A percentile compares a stretch with the other conserved stretches of the same genome.
Conservation (phyloP, 1,140 invertebrate species). For the Papilio machaon region DNA sequence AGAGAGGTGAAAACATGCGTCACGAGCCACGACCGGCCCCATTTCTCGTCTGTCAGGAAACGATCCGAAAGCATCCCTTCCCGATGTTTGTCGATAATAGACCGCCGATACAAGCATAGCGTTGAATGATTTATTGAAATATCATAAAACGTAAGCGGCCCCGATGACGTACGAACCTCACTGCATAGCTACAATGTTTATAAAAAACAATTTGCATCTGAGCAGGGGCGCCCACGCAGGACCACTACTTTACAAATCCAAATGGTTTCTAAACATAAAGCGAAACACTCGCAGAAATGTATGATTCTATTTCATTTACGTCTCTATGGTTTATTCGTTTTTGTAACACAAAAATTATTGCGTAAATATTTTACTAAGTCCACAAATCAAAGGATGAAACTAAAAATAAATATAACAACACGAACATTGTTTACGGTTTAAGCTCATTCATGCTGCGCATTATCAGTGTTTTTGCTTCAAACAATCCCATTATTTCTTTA, state of each 20-base stretch:
- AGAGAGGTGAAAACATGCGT: conserved; percentile 72
- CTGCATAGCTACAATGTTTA: conserved; percentile 21
- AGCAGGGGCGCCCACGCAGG: not conserved
- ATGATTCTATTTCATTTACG: not conserved
- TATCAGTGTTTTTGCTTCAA: conserved; percentile 17
- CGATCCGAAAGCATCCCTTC: conserved; percentile 74
- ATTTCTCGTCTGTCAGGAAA: conserved; percentile 76
- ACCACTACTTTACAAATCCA: not conserved
- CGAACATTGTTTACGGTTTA: conserved; percentile 15
- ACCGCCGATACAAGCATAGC: conserved; percentile 66
- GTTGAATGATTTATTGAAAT: conserved; percentile 52
- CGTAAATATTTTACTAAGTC: not conserved
- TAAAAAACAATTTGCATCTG: conserved; percentile 25
- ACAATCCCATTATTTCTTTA: conserved; percentile 19
- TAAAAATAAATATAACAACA: not conserved
- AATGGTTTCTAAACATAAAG: not conserved
- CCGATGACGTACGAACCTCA: conserved; percentile 47
- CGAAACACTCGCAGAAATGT: not conserved
- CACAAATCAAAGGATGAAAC: not conserved
- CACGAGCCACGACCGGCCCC: conserved; percentile 72
- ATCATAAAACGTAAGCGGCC: conserved; percentile 53
- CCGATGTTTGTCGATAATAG: conserved; percentile 79
- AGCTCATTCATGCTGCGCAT: conserved; percentile 5
- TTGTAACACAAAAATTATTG: not conserved
- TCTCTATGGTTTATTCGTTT: not conserved